phyloP scores from a whole-genome alignment of 2,113 vertebrate genomes.

The Brachyhypopomus gauderio region DNA sequence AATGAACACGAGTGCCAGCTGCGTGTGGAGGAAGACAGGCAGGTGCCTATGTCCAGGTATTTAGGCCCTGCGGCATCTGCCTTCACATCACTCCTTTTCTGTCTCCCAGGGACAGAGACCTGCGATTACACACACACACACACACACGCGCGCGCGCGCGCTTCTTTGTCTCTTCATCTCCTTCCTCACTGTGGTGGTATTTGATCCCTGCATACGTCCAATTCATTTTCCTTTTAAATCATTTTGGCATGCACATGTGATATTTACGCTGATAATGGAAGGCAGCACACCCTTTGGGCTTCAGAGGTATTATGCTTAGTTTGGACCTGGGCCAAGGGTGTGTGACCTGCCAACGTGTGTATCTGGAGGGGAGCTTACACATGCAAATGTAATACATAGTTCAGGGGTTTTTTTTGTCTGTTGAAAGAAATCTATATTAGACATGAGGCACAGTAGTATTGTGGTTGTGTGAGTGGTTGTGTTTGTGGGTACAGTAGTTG shows the following conservation, averaged over 20 bases:
- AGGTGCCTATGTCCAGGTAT: constrained; percentile 47
- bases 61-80: constrained; percentile 36
- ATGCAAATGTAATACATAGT: not conserved
- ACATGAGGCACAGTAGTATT: not conserved
- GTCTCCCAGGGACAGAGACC: not conserved
- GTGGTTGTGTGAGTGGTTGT: not conserved
- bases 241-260: constrained; percentile 48
- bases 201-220: constrained; percentile 60
- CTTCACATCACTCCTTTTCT: constrained; percentile 13
- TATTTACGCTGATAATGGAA: constrained; percentile 61
- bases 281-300: constrained; percentile 22
- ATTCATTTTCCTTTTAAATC: constrained; percentile 39
- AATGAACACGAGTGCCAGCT: constrained; percentile 42
- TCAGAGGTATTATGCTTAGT: constrained; percentile 31
- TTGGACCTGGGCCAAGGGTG: constrained; percentile 15
- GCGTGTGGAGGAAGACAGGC: constrained; percentile 51
- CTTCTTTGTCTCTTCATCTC: not conserved
- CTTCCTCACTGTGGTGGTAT: constrained; percentile 52
- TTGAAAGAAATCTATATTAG: not conserved
- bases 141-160: constrained; percentile 2
- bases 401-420: not conserved
- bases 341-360: constrained; percentile 27
- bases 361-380: constrained; percentile 4
- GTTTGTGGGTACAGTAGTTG: no score
- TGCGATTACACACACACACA: constrained; percentile 15